Evolutionary conservation across 2,797 vertebrate species (phyloP), one percentile per base, ranked within the genome.

Genomic region (Poecilia velifera): DNA sequence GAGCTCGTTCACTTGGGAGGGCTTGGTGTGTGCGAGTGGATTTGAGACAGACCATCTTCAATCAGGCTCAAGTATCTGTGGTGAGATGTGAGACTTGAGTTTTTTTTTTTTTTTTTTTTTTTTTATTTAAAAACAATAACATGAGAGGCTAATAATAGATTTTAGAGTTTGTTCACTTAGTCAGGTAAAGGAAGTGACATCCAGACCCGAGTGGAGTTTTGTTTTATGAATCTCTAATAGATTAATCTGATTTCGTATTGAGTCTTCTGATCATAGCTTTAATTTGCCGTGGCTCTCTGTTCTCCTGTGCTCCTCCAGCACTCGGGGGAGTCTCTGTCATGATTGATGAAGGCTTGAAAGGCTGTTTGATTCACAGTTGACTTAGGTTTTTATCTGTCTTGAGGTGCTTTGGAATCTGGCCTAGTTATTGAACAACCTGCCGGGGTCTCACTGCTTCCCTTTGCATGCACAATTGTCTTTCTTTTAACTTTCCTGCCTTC

Each of bases 291-390:
- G 76, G 10, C 80, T 82, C 84, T 76, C 64, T 75, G 74, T 84
- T 85, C 83, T 81, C 43, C 74, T 85, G 70, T 77, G 64, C 88
- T 91, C 88, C 81, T 91, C n/a, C 78, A 71, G 78, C 77, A 89
- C 90, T 92, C 86, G 1, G 49, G 91, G 46, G 92, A 89, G 71
- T 84, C 85, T 80, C 86, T 77, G 85, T 82, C 82, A 76, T 93
- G 92, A 94, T 92, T 93, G 93, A 94, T 93, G 92, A 88, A 55
- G 81, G 85, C 91, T 92, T 94, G 90, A 94, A 94, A 94, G 91
- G 87, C 79, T 13, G 78, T 92, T 93, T 92, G 91, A 93, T 92
- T 94, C 92, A 82, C 85, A 91, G 92, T 92, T 91, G 88, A 92
- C 89, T 90, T 76, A 71, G 86, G 82, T 91, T 94, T 93, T 93